Percentiles rank a stretch among this genome's conserved stretches.
phyloP scores from a whole-genome alignment of 2,113 vertebrate genomes.

The Panthera tigris region DNA sequence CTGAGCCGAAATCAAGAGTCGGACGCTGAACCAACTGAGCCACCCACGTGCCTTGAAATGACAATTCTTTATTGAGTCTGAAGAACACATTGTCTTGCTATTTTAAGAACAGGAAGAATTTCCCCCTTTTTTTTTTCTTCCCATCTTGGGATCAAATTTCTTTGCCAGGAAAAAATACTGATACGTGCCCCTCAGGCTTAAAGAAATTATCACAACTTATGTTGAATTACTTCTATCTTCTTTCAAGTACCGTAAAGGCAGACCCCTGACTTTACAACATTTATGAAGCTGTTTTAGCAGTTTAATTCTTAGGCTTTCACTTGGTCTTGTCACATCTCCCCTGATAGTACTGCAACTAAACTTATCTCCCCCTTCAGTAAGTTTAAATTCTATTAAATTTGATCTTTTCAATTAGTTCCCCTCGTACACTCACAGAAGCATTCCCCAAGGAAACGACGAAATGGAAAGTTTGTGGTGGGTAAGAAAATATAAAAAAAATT shows the following conservation, averaged over 20 bases:
- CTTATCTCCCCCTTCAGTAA: constrained; percentile 54
- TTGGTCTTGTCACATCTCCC: constrained; percentile 34
- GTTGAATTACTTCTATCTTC: background rate
- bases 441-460: constrained; percentile 47
- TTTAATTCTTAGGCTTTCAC: background rate
- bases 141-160: background rate
- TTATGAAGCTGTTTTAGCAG: background rate
- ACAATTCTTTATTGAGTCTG: background rate
- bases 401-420: constrained; percentile 73
- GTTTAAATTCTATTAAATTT: constrained; percentile 68
- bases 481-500: background rate
- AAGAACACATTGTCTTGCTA: background rate
- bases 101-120: background rate
- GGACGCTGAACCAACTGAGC: too few species aligned
- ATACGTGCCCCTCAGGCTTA: background rate
- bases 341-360: constrained; percentile 1
- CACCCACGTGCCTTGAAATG: too few species aligned
- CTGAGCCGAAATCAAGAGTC: too few species aligned
- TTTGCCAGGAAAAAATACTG: background rate
- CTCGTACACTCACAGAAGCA: background rate
- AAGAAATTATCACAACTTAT: background rate
- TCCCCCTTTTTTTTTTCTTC: background rate
- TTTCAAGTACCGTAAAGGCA: background rate
- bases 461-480: background rate
- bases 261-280: background rate